Evolutionary conservation across 2,797 vertebrate species (phyloP).

Genomic region (Tokudaia tokunoshimensis): DNA sequence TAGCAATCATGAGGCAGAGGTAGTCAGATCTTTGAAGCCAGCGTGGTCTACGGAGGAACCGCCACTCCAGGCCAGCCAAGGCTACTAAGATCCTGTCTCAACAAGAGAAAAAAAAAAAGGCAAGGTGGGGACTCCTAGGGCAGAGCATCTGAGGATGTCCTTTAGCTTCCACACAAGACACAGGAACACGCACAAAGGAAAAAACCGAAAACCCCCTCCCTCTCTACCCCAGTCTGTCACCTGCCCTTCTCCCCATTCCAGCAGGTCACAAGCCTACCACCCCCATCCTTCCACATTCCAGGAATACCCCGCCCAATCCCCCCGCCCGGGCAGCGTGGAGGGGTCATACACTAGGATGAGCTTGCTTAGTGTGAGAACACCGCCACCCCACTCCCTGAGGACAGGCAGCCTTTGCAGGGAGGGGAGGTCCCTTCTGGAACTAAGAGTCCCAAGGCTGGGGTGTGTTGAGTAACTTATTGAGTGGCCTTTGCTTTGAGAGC

Average conservation of each 20-base stretch:
- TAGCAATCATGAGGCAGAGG: background rate
- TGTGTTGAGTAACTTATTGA: too few relatives aligned
- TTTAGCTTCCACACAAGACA: background rate
- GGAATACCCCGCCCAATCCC: background rate
- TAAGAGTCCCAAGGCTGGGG: background rate
- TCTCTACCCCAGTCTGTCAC: background rate
- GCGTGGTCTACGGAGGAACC: background rate
- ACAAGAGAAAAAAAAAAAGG: background rate
- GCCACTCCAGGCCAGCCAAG: background rate
- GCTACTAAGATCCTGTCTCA: background rate
- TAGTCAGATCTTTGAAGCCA: background rate
- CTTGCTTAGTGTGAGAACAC: background rate
- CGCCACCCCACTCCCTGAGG: background rate
- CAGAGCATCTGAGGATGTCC: background rate
- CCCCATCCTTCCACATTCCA: background rate
- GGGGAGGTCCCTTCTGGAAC: background rate
- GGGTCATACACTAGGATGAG: background rate
- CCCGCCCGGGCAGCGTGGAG: background rate
- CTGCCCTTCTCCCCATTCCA: background rate
- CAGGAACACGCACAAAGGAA: background rate
- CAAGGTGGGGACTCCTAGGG: background rate
- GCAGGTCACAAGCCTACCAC: background rate
- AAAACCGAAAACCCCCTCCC: background rate
- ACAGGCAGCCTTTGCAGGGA: background rate
- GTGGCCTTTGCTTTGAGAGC: background rate